These are phyloP conservation scores for Podiceps cristatus DNA, from an alignment of 2,113 vertebrate genomes.

Conservation along the genomic window DNA sequence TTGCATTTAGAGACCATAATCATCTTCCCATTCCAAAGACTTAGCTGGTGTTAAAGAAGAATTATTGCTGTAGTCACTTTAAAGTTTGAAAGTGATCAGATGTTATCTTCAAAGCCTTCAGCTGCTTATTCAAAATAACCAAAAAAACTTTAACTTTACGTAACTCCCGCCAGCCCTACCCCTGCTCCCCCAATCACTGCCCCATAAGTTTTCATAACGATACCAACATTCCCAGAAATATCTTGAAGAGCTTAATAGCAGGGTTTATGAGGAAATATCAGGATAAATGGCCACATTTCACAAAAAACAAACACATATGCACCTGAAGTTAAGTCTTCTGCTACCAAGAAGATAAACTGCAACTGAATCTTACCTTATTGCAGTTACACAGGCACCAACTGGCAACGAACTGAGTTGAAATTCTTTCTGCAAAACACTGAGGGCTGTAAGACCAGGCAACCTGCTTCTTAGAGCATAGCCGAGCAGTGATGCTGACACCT, in stretches of 20 bases:
- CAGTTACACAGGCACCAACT: constrained; percentile 66
- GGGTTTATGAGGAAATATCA: background rate
- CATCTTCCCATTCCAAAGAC: constrained; percentile 67
- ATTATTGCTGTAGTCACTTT: constrained; percentile 42
- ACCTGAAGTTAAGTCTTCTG: background rate
- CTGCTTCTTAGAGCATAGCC: constrained; percentile 76
- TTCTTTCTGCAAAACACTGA: constrained; percentile 76
- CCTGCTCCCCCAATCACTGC: background rate
- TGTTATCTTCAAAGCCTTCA: constrained; percentile 56
- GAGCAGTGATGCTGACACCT: constrained; percentile 79
- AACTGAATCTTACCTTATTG: constrained; percentile 78
- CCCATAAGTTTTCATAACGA: background rate
- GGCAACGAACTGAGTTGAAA: constrained; percentile 69
- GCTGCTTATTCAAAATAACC: constrained; percentile 47
- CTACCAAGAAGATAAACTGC: constrained; percentile 67
- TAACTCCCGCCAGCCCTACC: background rate
- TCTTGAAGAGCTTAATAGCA: background rate
- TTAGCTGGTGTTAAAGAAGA: constrained; percentile 37
- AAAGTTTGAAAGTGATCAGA: constrained; percentile 65
- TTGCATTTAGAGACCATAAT: constrained; percentile 69
- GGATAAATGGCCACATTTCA: background rate
- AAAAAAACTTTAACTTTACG: constrained; percentile 10
- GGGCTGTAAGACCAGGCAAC: constrained; percentile 74
- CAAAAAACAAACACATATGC: constrained; percentile 29
- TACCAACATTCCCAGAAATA: background rate